These are phyloP conservation scores for Lasioglossum villosulum DNA, from an alignment of 2,888 invertebrate genomes.

Conservation along the genomic window DNA sequence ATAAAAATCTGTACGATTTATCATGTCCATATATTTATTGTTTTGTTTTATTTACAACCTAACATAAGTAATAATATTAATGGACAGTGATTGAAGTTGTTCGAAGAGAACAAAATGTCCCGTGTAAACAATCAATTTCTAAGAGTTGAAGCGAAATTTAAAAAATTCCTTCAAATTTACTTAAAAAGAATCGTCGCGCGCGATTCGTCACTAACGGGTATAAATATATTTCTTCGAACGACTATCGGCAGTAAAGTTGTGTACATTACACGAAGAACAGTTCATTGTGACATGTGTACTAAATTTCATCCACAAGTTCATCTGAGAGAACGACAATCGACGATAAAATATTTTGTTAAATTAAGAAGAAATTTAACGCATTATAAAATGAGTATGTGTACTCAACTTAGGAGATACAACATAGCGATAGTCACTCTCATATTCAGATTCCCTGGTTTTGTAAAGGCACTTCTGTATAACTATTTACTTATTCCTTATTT, in stretches of 20 bases:
- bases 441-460: conserved; percentile 75
- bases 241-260: conserved; percentile 77
- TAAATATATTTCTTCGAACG: conserved; percentile 73
- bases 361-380: conserved; percentile 25
- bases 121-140: conserved; percentile 34
- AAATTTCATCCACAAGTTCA: conserved; percentile 64
- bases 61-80: conserved; percentile 77
- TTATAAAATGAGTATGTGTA: conserved; percentile 37
- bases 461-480: conserved; percentile 81
- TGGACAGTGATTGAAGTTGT: conserved; percentile 79
- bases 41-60: conserved; percentile 80
- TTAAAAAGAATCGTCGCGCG: conserved; percentile 47
- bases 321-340: conserved; percentile 71
- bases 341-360: conserved; percentile 58
- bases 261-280: conserved; percentile 75
- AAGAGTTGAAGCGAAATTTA: conserved; percentile 29
- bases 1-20: conserved; percentile 43
- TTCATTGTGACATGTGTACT: conserved; percentile 67
- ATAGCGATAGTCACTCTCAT: conserved; percentile 66
- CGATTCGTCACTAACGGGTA: conserved; percentile 49
- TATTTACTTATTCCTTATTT: conserved; percentile 64
- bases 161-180: conserved; percentile 48
- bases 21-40: conserved; percentile 65
- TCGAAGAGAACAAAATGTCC: conserved; percentile 74
- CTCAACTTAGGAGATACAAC: conserved; percentile 33